Evolutionary conservation across 2,797 vertebrate genomes (phyloP).

Genomic region (Morus bassanus): DNA sequence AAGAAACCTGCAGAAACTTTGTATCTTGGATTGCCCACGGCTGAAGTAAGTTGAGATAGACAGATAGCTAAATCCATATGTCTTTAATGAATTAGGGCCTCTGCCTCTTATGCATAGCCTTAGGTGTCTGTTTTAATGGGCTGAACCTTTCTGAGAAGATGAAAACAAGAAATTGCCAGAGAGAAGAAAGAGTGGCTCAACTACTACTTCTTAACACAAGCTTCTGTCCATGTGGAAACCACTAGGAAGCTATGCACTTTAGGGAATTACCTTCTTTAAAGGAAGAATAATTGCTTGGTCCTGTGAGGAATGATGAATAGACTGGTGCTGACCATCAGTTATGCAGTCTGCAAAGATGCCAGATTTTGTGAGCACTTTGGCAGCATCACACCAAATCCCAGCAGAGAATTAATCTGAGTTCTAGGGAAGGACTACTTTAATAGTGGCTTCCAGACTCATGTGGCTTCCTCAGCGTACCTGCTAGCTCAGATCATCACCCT

Average conservation of each 20-base stretch:
- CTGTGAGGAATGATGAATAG: background rate
- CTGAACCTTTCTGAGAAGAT: background rate
- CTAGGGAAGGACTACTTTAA: background rate
- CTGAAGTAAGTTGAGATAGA: background rate
- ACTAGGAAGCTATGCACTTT: background rate
- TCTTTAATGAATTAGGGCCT: background rate
- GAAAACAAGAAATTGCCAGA: background rate
- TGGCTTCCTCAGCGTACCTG: background rate
- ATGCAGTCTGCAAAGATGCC: background rate
- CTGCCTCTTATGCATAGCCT: background rate
- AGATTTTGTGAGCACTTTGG: background rate
- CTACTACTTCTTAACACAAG: background rate
- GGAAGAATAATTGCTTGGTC: background rate
- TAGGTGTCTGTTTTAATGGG: background rate
- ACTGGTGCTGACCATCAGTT: background rate
- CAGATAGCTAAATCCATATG: background rate
- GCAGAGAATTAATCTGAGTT: background rate
- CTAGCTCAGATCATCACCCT: background rate
- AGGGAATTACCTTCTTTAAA: background rate
- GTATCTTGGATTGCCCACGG: background rate
- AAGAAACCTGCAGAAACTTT: background rate
- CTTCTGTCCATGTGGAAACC: background rate
- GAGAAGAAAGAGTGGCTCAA: background rate
- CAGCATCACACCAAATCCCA: background rate
- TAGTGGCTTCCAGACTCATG: background rate